Evolutionary conservation across 2,113 vertebrate species (phyloP), one percentile per base, ranked within the genome.

Genomic region (Lota lota): DNA sequence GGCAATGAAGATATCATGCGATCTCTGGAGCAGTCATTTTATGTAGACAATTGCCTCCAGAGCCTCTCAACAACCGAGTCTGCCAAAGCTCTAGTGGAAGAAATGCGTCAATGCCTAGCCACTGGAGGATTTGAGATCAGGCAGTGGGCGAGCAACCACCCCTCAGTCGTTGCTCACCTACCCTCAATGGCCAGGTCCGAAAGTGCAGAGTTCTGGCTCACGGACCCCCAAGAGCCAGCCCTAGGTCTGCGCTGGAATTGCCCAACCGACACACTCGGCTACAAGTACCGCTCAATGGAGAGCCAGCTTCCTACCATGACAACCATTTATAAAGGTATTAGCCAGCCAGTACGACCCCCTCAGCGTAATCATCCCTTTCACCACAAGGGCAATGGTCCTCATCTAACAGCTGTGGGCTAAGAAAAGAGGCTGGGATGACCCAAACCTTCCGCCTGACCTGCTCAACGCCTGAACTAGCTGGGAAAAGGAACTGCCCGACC

Each of bases 341-440:
- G 61, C 22, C 22, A 24, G 60, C 22, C 60, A 62, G 17, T 62
- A 62, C 28, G 60, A 62, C 10, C 60, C 60, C 3, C 60, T 62
- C 16, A 22, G 60, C 3, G 3, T n/a, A 16, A 63, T 63, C 28
- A 20, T 36, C 18, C 61, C 61, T 15, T 63, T 36, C n/a, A 63
- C 22, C 2, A 63, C 68, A 3, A 4, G 68, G 17, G 60, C 59
- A 5, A 70, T 63, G 40, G 58, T 70, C 1, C 18, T 70, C 3
- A 20, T 70, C 20, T 60, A 70, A 11, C 1, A 40, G 11, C 68
- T 63, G 18, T 70, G 60, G 68, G 19, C 19, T 0, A 63, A 60
- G n/a, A 24, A 63, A n/a, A 70, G 60, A 5, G n/a, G 36, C 11
- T 70, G 47, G 61, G 69, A 56, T 14, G 69, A 56, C 53, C 22